phyloP scores from a whole-genome alignment of 2,797 vertebrate species.

The Discoglossus pictus region DNA sequence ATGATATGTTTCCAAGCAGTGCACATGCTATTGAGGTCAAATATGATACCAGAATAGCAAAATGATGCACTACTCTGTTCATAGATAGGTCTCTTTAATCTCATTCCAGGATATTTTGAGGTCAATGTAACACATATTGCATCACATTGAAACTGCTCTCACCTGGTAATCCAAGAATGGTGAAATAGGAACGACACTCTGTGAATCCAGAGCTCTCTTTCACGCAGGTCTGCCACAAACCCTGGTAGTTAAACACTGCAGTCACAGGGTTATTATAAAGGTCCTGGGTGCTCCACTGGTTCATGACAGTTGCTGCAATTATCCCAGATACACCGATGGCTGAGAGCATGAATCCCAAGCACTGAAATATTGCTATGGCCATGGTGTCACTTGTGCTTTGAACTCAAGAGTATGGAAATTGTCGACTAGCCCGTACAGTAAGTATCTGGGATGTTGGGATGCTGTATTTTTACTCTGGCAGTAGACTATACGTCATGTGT shows the following conservation, averaged over 20 bases:
- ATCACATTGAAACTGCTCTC: slow-evolving; percentile 45
- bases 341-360: slow-evolving; percentile 80
- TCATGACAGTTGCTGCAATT: slow-evolving; percentile 80
- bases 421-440: slow-evolving; percentile 11
- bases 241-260: slow-evolving; percentile 79
- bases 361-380: slow-evolving; percentile 83
- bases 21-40: too few relatives aligned
- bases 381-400: slow-evolving; percentile 52
- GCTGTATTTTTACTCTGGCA: slow-evolving; percentile 61
- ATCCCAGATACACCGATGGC: slow-evolving; percentile 74
- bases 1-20: too few relatives aligned
- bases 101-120: too few relatives aligned
- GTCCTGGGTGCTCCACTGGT: slow-evolving; percentile 88
- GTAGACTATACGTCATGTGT: slow-evolving; percentile 62
- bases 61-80: too few relatives aligned
- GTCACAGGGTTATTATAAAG: slow-evolving; percentile 82
- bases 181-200: slow-evolving; percentile 85
- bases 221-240: slow-evolving; percentile 85
- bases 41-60: too few relatives aligned
- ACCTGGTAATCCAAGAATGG: slow-evolving; percentile 90
- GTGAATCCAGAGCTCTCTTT: slow-evolving; percentile 85
- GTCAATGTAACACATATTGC: too few relatives aligned
- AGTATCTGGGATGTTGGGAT: slow-evolving; percentile 12
- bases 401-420: background rate
- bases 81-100: too few relatives aligned